These are phyloP conservation scores for Caranx melampygus DNA, from an alignment of 2,113 vertebrate species.

Conservation along the genomic window DNA sequence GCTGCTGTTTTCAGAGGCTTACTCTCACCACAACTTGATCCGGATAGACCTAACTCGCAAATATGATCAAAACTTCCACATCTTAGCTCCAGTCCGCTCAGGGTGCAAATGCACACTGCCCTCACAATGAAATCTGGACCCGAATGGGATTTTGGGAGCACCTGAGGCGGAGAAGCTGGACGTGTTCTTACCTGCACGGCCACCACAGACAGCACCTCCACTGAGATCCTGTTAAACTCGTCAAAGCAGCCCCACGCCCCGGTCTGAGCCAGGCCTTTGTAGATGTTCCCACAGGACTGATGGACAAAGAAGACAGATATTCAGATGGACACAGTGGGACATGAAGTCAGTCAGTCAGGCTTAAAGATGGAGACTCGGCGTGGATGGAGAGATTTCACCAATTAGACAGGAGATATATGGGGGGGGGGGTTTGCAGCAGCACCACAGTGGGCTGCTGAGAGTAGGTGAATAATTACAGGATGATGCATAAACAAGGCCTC, in stretches of 20 bases:
- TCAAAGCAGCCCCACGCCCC: conserved; percentile 99
- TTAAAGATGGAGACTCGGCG: neutral
- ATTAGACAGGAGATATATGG: conserved; percentile 24
- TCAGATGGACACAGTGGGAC: neutral
- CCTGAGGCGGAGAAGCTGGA: conserved; percentile 2
- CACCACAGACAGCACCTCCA: conserved; percentile 96
- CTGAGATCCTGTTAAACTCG: conserved; percentile 97
- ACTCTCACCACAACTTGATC: conserved; percentile 11
- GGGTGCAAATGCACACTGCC: neutral
- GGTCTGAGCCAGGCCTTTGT: conserved; percentile 96
- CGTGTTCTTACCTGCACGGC: conserved; percentile 91
- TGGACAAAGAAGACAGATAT: conserved; percentile 50
- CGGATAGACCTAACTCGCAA: conserved; percentile 1
- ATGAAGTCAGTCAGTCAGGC: neutral
- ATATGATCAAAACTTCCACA: conserved; percentile 1
- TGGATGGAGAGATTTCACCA: conserved; percentile 5
- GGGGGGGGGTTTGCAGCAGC: neutral
- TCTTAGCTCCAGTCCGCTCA: neutral
- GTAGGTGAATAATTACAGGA: conserved; percentile 28
- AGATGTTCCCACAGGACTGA: conserved; percentile 98
- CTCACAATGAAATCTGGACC: neutral
- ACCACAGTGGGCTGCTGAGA: conserved; percentile 24
- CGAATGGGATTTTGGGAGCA: neutral
- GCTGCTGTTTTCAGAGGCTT: conserved; percentile 17
- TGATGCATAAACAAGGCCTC: conserved; percentile 27